Percentiles rank a stretch among this genome's conserved stretches.
phyloP scores from a whole-genome alignment of 1,140 invertebrate genomes.

The Oncopodura yosiiana region DNA sequence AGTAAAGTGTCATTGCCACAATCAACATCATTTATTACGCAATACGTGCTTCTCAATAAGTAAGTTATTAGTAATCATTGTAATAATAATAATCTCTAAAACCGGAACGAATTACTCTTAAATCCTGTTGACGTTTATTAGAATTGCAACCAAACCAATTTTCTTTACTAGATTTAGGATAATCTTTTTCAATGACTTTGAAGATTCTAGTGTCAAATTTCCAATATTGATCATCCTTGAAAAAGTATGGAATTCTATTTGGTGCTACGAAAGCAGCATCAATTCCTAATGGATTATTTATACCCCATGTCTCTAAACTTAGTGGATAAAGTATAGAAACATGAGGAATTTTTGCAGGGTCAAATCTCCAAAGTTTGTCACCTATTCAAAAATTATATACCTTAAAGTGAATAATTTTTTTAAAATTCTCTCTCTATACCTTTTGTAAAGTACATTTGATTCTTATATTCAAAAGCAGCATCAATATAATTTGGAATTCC shows the following conservation, averaged over 20 bases:
- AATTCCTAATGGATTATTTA: conserved; percentile 75
- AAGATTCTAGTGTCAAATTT: conserved; percentile 80
- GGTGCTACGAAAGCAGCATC: conserved; percentile 90
- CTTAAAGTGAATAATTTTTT: not conserved
- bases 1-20: too few species aligned
- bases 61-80: too few species aligned
- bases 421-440: not conserved
- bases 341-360: conserved; percentile 75
- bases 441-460: conserved; percentile 14
- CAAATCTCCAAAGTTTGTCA: conserved; percentile 86
- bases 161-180: too few species aligned
- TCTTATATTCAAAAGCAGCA: conserved; percentile 11
- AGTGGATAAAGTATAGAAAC: conserved; percentile 49
- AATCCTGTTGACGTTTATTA: too few species aligned
- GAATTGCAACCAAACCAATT: too few species aligned
- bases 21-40: too few species aligned
- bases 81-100: too few species aligned
- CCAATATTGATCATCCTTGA: conserved; percentile 71
- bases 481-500: conserved; percentile 58
- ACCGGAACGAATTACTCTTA: too few species aligned
- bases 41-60: too few species aligned
- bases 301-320: conserved; percentile 63
- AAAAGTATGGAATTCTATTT: conserved; percentile 60
- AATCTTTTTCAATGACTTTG: conserved; percentile 50
- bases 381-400: conserved; percentile 36